Conservation (phyloP, 2,888 invertebrate species). For the Strigamia transsilvanica region DNA sequence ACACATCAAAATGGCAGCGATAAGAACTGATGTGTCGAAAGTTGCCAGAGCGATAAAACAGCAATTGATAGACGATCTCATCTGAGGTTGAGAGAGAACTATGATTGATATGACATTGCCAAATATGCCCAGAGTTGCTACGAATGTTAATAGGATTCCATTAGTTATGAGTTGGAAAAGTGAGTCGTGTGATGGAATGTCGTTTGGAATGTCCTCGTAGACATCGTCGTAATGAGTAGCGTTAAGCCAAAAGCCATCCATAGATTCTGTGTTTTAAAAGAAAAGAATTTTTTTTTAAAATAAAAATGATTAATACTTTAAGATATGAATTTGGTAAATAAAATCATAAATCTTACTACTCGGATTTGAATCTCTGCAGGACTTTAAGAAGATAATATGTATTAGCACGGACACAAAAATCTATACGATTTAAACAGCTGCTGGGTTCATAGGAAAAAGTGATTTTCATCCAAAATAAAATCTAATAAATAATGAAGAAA, state of each 20-base stretch:
- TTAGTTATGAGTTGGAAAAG: constrained; percentile 81
- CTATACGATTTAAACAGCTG: too few species aligned
- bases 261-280: neutral
- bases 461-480: too few species aligned
- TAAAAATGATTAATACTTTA: neutral
- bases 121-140: constrained; percentile 83
- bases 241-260: constrained; percentile 52
- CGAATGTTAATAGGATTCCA: constrained; percentile 80
- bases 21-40: constrained; percentile 80
- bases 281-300: neutral
- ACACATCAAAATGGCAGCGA: constrained; percentile 82
- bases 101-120: constrained; percentile 92
- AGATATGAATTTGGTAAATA: too few species aligned
- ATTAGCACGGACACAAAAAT: too few species aligned
- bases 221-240: constrained; percentile 16
- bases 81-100: constrained; percentile 89
- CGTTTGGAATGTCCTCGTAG: constrained; percentile 57
- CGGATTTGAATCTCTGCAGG: too few species aligned
- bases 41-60: constrained; percentile 91
- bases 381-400: too few species aligned
- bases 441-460: too few species aligned
- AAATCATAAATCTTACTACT: too few species aligned
- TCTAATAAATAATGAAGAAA: too few species aligned
- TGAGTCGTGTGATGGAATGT: neutral
- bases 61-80: constrained; percentile 95